These are phyloP conservation scores for Cydia amplana DNA, from an alignment of 1,140 invertebrate species.

Conservation along the genomic window DNA sequence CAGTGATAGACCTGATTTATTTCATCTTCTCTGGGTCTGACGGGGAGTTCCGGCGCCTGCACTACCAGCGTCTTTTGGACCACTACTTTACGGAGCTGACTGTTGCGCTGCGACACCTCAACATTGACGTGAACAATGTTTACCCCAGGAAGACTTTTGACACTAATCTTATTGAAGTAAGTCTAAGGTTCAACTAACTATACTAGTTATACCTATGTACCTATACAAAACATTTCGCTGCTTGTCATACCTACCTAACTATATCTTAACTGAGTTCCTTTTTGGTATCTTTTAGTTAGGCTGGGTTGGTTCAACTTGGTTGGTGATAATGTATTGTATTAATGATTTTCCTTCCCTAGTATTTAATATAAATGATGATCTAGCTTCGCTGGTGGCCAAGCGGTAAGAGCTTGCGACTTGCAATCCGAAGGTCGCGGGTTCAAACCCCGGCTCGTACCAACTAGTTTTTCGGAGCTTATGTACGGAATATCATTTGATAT, in stretches of 20 bases:
- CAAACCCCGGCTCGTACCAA: too few species aligned
- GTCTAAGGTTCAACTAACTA: neutral
- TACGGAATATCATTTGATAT: too few species aligned
- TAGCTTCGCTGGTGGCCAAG: too few species aligned
- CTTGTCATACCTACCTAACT: neutral
- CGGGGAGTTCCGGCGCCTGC: conserved; percentile 60
- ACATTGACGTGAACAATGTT: conserved; percentile 43
- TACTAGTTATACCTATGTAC: neutral
- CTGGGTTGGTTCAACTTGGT: too few species aligned
- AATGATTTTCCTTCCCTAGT: too few species aligned
- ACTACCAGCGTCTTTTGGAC: conserved; percentile 73
- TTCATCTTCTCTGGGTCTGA: conserved; percentile 79
- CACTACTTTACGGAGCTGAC: conserved; percentile 65
- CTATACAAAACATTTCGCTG: neutral
- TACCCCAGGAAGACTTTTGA: conserved; percentile 58
- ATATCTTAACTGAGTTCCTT: neutral
- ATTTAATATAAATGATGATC: too few species aligned
- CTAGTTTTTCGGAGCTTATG: too few species aligned
- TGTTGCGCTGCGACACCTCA: conserved; percentile 33
- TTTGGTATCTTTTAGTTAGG: neutral
- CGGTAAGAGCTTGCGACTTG: too few species aligned
- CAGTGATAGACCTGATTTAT: conserved; percentile 78
- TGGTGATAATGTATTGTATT: too few species aligned
- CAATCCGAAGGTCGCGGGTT: too few species aligned
- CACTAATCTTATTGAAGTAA: conserved; percentile 51